phyloP scores from a whole-genome alignment of 2,888 invertebrate species.

The Labia minor region DNA sequence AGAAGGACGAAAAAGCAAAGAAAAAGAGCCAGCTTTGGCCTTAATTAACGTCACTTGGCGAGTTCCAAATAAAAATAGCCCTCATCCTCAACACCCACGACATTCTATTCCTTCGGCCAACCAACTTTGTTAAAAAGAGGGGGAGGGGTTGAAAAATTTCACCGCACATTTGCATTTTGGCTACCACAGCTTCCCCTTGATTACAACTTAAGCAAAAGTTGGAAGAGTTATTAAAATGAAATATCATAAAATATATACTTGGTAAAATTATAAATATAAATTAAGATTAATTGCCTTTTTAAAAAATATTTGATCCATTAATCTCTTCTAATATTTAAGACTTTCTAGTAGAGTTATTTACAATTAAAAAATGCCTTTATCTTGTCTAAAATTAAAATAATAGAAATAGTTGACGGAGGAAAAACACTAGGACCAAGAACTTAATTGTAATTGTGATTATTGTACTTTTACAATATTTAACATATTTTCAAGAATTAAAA shows the following conservation, averaged over 20 bases:
- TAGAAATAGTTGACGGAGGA: too few species aligned
- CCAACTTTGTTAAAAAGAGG: background rate
- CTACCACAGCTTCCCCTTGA: background rate
- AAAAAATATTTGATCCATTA: background rate
- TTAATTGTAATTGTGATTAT: too few species aligned
- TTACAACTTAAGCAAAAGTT: constrained; percentile 8
- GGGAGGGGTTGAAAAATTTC: background rate
- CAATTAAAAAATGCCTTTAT: too few species aligned
- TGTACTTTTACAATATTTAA: too few species aligned
- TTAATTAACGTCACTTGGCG: constrained; percentile 13
- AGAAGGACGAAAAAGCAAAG: too few species aligned
- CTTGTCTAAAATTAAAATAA: too few species aligned
- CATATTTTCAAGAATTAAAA: too few species aligned
- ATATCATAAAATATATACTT: background rate
- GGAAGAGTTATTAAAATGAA: background rate
- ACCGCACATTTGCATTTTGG: constrained; percentile 6
- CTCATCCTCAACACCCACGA: too few species aligned
- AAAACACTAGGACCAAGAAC: too few species aligned
- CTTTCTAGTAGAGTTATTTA: too few species aligned
- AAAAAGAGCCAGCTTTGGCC: background rate
- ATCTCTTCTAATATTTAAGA: background rate
- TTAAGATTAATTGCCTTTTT: constrained; percentile 1
- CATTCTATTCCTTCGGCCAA: background rate
- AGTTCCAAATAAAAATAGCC: background rate
- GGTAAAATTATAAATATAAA: background rate